Conservation (phyloP, 2,888 invertebrate species). For the Conops quadrifasciatus region DNA sequence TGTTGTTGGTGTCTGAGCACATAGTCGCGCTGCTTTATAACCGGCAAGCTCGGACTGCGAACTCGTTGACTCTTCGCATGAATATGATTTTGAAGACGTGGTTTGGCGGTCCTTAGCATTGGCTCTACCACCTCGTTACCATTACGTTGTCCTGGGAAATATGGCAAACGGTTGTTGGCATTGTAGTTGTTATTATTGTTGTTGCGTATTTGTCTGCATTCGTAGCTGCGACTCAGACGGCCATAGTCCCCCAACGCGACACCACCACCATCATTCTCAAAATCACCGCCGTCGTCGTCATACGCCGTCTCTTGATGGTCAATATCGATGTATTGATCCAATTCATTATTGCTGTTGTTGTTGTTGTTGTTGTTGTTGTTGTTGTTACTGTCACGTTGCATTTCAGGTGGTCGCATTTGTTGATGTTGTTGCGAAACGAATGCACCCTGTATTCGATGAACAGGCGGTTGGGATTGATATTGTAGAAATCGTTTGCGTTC, state of each 20-base stretch:
- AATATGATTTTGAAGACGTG: conserved; percentile 53
- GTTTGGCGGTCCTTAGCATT: conserved; percentile 58
- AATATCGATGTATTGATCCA: conserved; percentile 51
- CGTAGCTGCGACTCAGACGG: conserved; percentile 47
- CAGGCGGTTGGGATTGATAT: conserved; percentile 21
- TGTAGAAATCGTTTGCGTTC: not conserved
- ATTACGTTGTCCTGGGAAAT: conserved; percentile 44
- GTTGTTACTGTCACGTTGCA: conserved; percentile 52
- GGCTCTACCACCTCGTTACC: conserved; percentile 50
- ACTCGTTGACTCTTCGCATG: conserved; percentile 46
- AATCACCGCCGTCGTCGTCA: conserved; percentile 52
- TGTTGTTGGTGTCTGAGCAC: conserved; percentile 43
- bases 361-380: conserved; percentile 49
- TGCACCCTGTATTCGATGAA: conserved; percentile 14
- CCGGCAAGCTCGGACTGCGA: conserved; percentile 76
- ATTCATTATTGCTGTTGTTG: conserved; percentile 35
- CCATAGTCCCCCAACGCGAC: conserved; percentile 45
- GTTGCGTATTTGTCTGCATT: conserved; percentile 45
- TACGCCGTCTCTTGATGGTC: conserved; percentile 43
- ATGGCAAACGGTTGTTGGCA: conserved; percentile 44
- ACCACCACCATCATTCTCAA: conserved; percentile 50
- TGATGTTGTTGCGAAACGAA: conserved; percentile 27
- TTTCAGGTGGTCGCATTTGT: conserved; percentile 36
- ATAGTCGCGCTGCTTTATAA: conserved; percentile 66
- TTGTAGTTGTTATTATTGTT: conserved; percentile 19